phyloP scores from a whole-genome alignment of 2,113 vertebrate species.

The Onychorhynchus coronatus region DNA sequence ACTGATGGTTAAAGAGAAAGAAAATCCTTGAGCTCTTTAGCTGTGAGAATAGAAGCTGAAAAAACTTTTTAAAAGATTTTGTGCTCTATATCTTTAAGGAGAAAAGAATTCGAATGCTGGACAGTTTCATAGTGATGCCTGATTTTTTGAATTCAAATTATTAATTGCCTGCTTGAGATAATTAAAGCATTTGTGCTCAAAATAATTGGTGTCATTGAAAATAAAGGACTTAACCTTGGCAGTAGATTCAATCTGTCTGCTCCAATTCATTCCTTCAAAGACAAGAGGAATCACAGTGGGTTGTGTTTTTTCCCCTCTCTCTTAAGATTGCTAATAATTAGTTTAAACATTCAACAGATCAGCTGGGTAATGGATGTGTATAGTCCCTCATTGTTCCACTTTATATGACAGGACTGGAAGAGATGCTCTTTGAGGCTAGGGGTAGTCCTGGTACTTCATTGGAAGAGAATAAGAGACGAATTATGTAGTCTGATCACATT shows the following conservation, averaged over 20 bases:
- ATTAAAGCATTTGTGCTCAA: constrained; percentile 65
- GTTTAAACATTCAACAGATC: constrained; percentile 39
- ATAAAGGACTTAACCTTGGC: constrained; percentile 62
- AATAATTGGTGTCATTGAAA: constrained; percentile 69
- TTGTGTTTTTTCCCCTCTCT: neutral
- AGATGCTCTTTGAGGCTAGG: neutral
- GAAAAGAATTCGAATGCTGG: constrained; percentile 25
- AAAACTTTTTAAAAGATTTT: neutral
- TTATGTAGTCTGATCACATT: neutral
- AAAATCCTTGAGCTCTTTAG: neutral
- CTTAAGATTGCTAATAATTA: constrained; percentile 37
- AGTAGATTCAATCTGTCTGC: constrained; percentile 45
- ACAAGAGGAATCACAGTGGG: neutral
- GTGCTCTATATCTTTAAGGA: neutral
- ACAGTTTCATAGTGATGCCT: constrained; percentile 26
- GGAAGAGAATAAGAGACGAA: neutral
- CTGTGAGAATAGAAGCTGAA: neutral
- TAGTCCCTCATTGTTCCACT: neutral
- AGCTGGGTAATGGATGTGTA: neutral
- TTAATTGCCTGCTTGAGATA: constrained; percentile 65
- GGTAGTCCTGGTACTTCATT: accelerated
- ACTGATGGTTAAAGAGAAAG: neutral
- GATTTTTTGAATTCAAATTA: constrained; percentile 54
- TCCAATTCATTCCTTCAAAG: constrained; percentile 38
- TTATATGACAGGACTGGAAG: neutral